Evolutionary conservation across 2,797 vertebrate species (phyloP).

Genomic region (Gymnothorax javanicus): DNA sequence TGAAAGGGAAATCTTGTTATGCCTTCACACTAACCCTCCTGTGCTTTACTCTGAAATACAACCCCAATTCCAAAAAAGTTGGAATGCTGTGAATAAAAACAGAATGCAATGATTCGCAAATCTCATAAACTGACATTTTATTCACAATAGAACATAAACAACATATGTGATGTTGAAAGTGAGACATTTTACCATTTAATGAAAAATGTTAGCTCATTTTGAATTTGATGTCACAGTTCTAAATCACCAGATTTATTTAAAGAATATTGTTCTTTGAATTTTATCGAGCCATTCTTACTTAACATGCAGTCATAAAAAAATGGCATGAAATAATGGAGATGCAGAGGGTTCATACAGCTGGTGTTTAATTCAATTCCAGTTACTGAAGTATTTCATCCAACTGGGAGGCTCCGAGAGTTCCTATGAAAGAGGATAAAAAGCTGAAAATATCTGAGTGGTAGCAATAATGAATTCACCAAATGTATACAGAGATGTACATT

Average conservation of each 20-base stretch:
- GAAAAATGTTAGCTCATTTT: too few species aligned
- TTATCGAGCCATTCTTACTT: neutral
- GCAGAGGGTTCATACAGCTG: neutral
- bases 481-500: neutral
- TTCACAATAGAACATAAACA: too few species aligned
- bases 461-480: neutral
- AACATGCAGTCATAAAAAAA: neutral
- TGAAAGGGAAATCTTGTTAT: too few species aligned
- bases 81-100: too few species aligned
- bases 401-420: slow-evolving; percentile 7
- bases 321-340: neutral
- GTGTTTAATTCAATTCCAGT: neutral
- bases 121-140: too few species aligned
- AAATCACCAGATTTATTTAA: neutral
- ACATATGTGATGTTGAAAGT: too few species aligned
- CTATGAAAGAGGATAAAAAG: neutral
- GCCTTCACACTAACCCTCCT: too few species aligned
- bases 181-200: too few species aligned
- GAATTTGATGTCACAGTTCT: too few species aligned
- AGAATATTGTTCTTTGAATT: neutral
- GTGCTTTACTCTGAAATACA: too few species aligned
- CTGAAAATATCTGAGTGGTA: neutral
- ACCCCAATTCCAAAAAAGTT: too few species aligned
- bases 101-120: too few species aligned
- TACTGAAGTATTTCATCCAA: slow-evolving; percentile 8